Evolutionary conservation across 1,140 invertebrate species (phyloP).

Genomic region (Pomacea maculata): DNA sequence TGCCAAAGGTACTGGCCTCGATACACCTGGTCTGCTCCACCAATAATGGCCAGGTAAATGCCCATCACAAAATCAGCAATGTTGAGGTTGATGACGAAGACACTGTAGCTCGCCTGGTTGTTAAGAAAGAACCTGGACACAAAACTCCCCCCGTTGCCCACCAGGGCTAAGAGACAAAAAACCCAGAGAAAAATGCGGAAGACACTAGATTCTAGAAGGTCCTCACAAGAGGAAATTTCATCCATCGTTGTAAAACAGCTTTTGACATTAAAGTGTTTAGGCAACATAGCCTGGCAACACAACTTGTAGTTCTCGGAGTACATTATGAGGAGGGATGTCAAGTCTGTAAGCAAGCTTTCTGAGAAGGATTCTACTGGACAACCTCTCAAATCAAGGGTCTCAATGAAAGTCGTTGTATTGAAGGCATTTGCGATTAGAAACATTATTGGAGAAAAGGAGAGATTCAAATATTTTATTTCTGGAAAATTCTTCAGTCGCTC

Average conservation of each 20-base stretch:
- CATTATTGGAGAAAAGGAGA: not conserved
- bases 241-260: not conserved
- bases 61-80: conserved; percentile 53
- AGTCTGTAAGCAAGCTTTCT: no score
- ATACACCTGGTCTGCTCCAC: conserved; percentile 36
- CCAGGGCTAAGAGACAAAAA: conserved; percentile 25
- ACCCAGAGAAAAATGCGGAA: conserved; percentile 34
- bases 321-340: not conserved
- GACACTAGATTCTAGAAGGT: not conserved
- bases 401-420: not conserved
- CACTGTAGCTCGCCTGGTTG: conserved; percentile 4
- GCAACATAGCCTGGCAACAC: not conserved
- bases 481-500: not conserved
- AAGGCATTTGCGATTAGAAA: not conserved
- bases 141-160: conserved; percentile 37
- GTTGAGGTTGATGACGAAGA: conserved; percentile 42
- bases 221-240: conserved; percentile 9
- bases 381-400: not conserved
- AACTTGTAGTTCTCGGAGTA: conserved; percentile 1
- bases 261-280: not conserved
- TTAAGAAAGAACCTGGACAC: conserved; percentile 12
- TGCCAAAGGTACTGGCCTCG: conserved; percentile 40
- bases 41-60: conserved; percentile 47
- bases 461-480: not conserved
- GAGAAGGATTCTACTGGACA: no score